Evolutionary conservation across 2,797 vertebrate species (phyloP).

Genomic region (Molossus alvarezi): DNA sequence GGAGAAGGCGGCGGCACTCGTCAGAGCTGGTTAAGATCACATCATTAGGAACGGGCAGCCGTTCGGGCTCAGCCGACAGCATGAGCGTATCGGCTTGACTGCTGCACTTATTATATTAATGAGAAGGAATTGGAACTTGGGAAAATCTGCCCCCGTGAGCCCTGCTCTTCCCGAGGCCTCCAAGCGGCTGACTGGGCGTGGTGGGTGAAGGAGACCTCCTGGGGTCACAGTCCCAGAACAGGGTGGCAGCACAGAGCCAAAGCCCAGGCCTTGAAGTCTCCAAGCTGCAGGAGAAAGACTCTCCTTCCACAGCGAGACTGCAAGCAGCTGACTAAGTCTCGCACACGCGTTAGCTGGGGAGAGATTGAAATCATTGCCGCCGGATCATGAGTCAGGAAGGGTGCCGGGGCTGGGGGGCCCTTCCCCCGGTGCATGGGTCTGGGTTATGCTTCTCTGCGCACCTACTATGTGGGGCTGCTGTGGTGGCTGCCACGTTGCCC

Average conservation of each 20-base stretch:
- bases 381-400: background rate
- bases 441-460: constrained; percentile 39
- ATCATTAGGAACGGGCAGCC: constrained; percentile 84
- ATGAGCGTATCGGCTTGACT: constrained; percentile 86
- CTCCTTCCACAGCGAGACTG: background rate
- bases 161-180: background rate
- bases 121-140: constrained; percentile 88
- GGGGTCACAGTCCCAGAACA: background rate
- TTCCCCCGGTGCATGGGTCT: background rate
- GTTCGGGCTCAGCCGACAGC: constrained; percentile 78
- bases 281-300: background rate
- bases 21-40: constrained; percentile 85
- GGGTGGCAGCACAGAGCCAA: background rate
- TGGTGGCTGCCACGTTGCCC: constrained; percentile 87
- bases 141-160: constrained; percentile 66
- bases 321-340: background rate
- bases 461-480: constrained; percentile 73
- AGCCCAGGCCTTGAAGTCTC: background rate
- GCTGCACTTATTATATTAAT: constrained; percentile 90
- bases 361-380: background rate
- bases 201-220: constrained; percentile 48
- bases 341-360: background rate
- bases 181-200: rapidly evolving
- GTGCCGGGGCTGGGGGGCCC: background rate
- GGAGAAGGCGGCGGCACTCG: background rate